These are phyloP conservation scores for Centropristis striata DNA, from an alignment of 2,113 vertebrate genomes.

Conservation along the genomic window DNA sequence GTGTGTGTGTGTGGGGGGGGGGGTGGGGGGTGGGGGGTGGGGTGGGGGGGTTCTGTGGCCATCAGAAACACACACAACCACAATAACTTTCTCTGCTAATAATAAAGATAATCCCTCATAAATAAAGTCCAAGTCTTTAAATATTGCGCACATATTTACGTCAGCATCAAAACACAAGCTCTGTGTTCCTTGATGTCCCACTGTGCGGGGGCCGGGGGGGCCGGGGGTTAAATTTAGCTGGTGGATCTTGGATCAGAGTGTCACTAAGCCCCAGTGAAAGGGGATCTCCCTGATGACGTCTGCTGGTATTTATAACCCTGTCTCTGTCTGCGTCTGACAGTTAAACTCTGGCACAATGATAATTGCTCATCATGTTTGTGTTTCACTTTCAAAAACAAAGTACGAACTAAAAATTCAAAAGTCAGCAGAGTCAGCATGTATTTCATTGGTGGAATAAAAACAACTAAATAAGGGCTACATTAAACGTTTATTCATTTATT, in stretches of 20 bases:
- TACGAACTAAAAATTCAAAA: too few species aligned
- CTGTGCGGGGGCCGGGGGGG: too few species aligned
- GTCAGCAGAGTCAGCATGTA: too few species aligned
- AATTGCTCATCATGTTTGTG: not conserved
- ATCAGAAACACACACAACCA: not conserved
- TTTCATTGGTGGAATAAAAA: too few species aligned
- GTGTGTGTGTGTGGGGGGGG: constrained; percentile 11
- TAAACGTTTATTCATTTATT: too few species aligned
- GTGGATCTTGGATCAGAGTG: constrained; percentile 41
- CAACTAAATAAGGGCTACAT: too few species aligned
- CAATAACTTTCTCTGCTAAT: not conserved
- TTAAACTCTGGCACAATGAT: constrained; percentile 9
- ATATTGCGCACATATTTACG: too few species aligned
- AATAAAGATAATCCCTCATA: not conserved
- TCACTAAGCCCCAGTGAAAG: constrained; percentile 60
- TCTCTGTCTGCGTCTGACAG: constrained; percentile 15
- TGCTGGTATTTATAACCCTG: constrained; percentile 49
- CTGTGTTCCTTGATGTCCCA: constrained; percentile 20
- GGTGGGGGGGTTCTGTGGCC: too few species aligned
- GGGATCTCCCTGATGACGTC: constrained; percentile 65
- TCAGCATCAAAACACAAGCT: constrained; percentile 1
- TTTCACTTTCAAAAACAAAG: not conserved
- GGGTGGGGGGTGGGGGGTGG: too few species aligned
- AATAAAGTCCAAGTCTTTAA: too few species aligned
- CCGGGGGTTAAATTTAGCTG: constrained; percentile 49